Conservation (phyloP, 2,888 invertebrate genomes). For the Heliconius hortense region DNA sequence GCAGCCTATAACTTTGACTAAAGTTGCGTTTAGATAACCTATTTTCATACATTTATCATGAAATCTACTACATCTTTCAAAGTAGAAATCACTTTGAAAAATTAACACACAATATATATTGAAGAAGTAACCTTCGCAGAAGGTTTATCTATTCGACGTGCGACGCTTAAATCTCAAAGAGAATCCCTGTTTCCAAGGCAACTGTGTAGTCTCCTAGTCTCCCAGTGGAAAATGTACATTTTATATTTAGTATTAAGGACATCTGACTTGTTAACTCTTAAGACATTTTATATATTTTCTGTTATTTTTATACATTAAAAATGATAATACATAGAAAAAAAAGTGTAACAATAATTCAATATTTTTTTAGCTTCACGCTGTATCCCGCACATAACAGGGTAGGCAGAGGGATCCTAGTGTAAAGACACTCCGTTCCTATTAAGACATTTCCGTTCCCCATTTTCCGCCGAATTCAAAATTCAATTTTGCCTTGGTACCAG, state of each 20-base stretch:
- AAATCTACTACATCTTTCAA: not conserved
- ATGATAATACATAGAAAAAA: not conserved
- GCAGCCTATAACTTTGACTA: no score
- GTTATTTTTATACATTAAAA: not conserved
- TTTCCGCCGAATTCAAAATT: not conserved
- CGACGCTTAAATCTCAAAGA: constrained; percentile 1
- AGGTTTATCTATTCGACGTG: constrained; percentile 7
- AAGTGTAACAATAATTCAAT: no score
- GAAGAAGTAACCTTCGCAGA: constrained; percentile 5
- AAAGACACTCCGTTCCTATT: not conserved
- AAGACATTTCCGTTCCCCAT: not conserved
- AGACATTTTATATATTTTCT: not conserved
- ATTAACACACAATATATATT: not conserved
- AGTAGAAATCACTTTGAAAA: not conserved
- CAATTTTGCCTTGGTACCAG: no score
- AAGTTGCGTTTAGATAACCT: not conserved
- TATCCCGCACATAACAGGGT: not conserved
- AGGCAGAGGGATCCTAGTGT: not conserved
- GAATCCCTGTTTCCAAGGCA: constrained; percentile 28
- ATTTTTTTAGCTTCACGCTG: not conserved
- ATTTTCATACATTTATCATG: not conserved
- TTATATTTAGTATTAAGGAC: constrained; percentile 23
- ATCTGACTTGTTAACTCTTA: not conserved
- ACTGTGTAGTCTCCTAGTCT: constrained; percentile 1
- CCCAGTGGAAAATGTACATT: constrained; percentile 25